Conservation (phyloP, 1,140 invertebrate species). For the Sarcophaga bullata region DNA sequence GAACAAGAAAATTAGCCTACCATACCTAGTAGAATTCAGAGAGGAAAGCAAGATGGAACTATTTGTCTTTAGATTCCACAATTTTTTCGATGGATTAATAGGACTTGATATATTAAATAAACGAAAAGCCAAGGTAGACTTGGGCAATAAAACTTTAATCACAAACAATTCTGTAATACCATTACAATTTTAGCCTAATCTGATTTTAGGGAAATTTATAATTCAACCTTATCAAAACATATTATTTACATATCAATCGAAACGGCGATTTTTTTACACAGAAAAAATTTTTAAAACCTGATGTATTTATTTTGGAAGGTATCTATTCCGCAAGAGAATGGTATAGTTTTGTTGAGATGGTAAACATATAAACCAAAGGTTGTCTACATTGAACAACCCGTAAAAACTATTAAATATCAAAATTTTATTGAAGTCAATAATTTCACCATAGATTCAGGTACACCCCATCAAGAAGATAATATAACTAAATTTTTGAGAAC, state of each 20-base stretch:
- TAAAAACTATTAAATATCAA: background rate
- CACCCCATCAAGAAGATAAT: background rate
- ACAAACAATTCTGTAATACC: background rate
- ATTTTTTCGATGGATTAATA: conserved; percentile 42
- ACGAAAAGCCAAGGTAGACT: conserved; percentile 7
- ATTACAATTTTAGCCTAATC: conserved; percentile 37
- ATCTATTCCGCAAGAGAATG: conserved; percentile 34
- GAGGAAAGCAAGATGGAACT: background rate
- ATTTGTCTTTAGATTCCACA: conserved; percentile 40
- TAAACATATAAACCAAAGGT: conserved; percentile 24
- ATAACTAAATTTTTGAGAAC: conserved; percentile 5
- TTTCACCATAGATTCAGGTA: background rate
- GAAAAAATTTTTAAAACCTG: background rate
- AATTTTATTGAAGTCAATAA: conserved; percentile 28
- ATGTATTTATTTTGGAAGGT: conserved; percentile 35
- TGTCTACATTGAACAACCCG: conserved; percentile 34
- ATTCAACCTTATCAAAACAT: conserved; percentile 21
- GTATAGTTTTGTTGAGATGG: conserved; percentile 32
- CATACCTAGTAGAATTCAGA: background rate
- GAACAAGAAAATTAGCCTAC: background rate
- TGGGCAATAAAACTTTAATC: background rate
- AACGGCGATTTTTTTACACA: conserved; percentile 12
- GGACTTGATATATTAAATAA: conserved; percentile 24
- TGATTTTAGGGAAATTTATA: conserved; percentile 14
- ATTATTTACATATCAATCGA: conserved; percentile 26